phyloP scores from a whole-genome alignment of 1,140 invertebrate species.

The Globodera rostochiensis region DNA sequence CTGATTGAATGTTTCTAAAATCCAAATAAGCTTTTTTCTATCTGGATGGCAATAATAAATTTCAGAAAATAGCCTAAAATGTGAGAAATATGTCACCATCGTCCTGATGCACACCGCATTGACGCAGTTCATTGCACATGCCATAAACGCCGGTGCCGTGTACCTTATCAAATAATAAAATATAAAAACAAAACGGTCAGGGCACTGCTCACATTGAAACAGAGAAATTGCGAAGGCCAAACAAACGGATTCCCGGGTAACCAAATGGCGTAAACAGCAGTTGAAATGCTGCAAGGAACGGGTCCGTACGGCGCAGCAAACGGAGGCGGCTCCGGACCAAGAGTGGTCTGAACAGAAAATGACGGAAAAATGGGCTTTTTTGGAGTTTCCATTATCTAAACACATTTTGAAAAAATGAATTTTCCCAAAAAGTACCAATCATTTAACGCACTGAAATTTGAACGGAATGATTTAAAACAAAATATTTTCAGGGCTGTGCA shows the following conservation, averaged over 20 bases:
- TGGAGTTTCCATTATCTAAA: too few species aligned
- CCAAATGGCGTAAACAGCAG: slow-evolving; percentile 44
- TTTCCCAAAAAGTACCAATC: too few species aligned
- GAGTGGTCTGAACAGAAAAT: background rate
- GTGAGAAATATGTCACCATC: background rate
- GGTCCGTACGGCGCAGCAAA: slow-evolving; percentile 5
- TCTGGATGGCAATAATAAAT: too few species aligned
- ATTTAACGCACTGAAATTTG: too few species aligned
- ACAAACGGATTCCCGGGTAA: slow-evolving; percentile 20
- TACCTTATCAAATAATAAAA: slow-evolving; percentile 32
- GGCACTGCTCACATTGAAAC: slow-evolving; percentile 27
- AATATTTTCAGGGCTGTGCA: background rate
- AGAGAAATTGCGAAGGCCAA: background rate
- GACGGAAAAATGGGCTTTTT: background rate
- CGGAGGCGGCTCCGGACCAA: slow-evolving; percentile 23
- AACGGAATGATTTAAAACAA: too few species aligned
- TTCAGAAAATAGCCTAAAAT: too few species aligned
- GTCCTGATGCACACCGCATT: slow-evolving; percentile 35
- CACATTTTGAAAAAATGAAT: too few species aligned
- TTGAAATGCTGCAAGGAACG: slow-evolving; percentile 33
- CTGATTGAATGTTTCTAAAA: background rate
- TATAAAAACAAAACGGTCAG: background rate
- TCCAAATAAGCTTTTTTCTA: background rate
- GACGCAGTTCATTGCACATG: slow-evolving; percentile 42
- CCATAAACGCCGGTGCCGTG: slow-evolving; percentile 43